Base-by-base conservation (phyloP, 2,888 invertebrate genomes). In the Trachelus tabidus region DNA sequence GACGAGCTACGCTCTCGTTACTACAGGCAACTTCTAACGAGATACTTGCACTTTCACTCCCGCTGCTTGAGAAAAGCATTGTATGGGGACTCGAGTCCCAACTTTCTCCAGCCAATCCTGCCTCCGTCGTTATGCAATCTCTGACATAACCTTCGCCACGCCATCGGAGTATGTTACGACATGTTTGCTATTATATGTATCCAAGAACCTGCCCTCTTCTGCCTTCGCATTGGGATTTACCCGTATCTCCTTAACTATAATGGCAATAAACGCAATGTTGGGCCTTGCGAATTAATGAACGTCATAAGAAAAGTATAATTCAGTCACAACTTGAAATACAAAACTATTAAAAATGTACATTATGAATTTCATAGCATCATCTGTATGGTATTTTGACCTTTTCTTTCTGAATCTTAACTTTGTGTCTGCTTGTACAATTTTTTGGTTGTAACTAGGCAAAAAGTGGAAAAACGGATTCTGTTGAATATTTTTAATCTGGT, bases 81-180 rank as follows among this genome's bases (percentile, higher is more conserved):
- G 76, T 35, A 34, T 11, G 71, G 71, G n/a, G 37, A 74, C 78
- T 73, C 71, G 73, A 73, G 74, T 76, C 37, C 81, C 78, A 81
- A 85, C 85, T 85, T 85, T 85, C 85, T 85, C 85, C 85, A 79
- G 80, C 78, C 79, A 81, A 83, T 83, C 83, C 85, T 82, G 83
- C 84, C 83, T 80, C 83, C 73, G 79, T 33, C 71, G 84, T 91
- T 91, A 88, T 84, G 90, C 88, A 91, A 91, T 87, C 87, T 90
- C 91, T 91, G 91, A 91, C 90, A 91, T 91, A 91, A 91, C 90
- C 91, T 90, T 90, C 90, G 90, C 88, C 90, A 88, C 86, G 87
- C 86, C 87, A 84, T 82, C 81, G 82, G 82, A 83, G 81, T 78
- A 79, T 56, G 86, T 89, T 89, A 87, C 89, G 87, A 85, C 89